These are phyloP conservation scores for Pterocles burchelli DNA, from an alignment of 2,113 vertebrate genomes.

Conservation along the genomic window DNA sequence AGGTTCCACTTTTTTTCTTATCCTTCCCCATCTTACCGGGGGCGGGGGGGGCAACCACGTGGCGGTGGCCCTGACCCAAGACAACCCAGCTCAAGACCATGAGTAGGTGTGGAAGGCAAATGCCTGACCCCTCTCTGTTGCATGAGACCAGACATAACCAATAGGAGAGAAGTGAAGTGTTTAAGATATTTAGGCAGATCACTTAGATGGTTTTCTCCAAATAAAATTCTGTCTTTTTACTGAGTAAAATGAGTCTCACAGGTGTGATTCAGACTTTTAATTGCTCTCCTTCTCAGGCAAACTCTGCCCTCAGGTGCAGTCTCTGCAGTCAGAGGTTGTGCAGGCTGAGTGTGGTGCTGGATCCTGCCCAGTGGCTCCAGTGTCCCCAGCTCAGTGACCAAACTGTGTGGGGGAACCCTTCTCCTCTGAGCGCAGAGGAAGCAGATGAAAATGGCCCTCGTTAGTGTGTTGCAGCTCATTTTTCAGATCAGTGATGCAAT, in stretches of 20 bases:
- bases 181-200: neutral
- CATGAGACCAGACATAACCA: neutral
- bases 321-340: neutral
- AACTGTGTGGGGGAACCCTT: neutral
- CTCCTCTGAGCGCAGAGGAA: fast-evolving
- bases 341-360: neutral
- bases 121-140: neutral
- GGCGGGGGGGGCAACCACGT: too few relatives aligned
- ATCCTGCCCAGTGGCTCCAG: fast-evolving
- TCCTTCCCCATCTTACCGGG: too few relatives aligned
- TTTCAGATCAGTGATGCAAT: neutral
- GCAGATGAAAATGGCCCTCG: fast-evolving
- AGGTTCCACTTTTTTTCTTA: too few relatives aligned
- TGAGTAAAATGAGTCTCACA: neutral
- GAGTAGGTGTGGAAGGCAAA: neutral
- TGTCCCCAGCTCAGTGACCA: fast-evolving
- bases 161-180: neutral
- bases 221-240: neutral
- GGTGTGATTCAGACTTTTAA: neutral
- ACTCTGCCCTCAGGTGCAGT: neutral
- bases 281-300: neutral
- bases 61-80: too few relatives aligned
- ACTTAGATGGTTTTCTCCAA: neutral
- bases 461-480: fast-evolving
- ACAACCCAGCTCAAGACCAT: neutral